Base-by-base conservation (phyloP, 92 coral and sea anemone genomes). In the Blastomussa wellsi region DNA sequence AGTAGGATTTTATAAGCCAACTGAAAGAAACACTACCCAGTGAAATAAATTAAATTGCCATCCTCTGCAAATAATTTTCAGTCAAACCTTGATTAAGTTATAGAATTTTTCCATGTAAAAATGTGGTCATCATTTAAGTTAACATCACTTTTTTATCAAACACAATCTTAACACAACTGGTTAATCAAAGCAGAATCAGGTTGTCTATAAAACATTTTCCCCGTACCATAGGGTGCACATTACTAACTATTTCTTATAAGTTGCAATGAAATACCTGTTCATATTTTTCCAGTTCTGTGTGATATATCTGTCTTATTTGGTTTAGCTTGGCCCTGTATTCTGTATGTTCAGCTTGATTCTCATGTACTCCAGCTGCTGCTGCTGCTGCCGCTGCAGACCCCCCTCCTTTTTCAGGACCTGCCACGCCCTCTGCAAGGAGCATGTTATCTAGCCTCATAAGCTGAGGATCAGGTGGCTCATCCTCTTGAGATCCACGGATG, bases 361-460 rank as follows among this genome's bases (percentile, higher is more conserved):
- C 99, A 84, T 97, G 99, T 19, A 97, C 99, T 37, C 99, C 99
- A 17, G 99, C 99, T n/a, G 99, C 99, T 0, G 99, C 99, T 0
- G 99, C 99, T 17, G 99, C 99, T 0, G 99, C 99, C 0, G 99
- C 99, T n/a, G 99, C 99, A 78, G 90, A 86, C 20, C 96, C 96
- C 5, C 99, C 99, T 48, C 99, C 99, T 90, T 97, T 97, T 86
- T 97, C 99, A 72, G 99, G 99, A 14, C 99, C 99, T 62, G 99
- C 99, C 80, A 97, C 99, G 31, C 99, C 99, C 78, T 97, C 99
- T 37, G 99, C 99, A 64, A 97, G 84, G 49, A 97, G 86, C 99
- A 97, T 97, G 89, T 97, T 97, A 81, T 97, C 99, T 1, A 97
- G 95, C 42, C 99, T 89, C 99, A 97, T 97, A 24, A 97, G 97